These are phyloP conservation scores for Hydropsyche tenuis DNA, from an alignment of 1,140 invertebrate species.

Conservation along the genomic window DNA sequence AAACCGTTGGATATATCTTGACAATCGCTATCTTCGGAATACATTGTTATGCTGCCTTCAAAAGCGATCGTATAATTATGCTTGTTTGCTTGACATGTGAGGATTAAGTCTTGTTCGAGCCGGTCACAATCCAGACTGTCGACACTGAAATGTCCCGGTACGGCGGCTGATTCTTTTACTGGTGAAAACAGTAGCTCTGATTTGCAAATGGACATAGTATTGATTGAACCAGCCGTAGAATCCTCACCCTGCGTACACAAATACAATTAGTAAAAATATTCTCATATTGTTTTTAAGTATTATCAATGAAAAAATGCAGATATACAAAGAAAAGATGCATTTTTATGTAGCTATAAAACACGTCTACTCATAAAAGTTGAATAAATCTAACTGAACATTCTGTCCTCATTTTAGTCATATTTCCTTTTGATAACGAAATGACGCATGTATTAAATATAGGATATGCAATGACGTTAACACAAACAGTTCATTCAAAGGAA, in stretches of 20 bases:
- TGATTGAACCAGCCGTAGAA: slow-evolving; percentile 74
- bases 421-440: slow-evolving; percentile 11
- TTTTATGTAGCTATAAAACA: neutral
- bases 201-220: slow-evolving; percentile 86
- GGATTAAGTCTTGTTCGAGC: slow-evolving; percentile 79
- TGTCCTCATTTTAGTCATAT: slow-evolving; percentile 7
- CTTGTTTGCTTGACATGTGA: slow-evolving; percentile 89
- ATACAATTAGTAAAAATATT: too few species aligned
- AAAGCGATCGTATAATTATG: slow-evolving; percentile 95
- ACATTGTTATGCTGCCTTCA: slow-evolving; percentile 85
- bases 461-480: neutral
- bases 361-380: neutral
- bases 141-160: slow-evolving; percentile 80
- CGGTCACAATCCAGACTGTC: slow-evolving; percentile 89
- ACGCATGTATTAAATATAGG: slow-evolving; percentile 3
- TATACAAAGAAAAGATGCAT: neutral
- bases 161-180: slow-evolving; percentile 79
- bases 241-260: slow-evolving; percentile 67
- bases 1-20: slow-evolving; percentile 46
- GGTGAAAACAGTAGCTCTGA: slow-evolving; percentile 89
- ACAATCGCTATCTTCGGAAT: slow-evolving; percentile 78
- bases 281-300: too few species aligned
- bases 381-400: neutral
- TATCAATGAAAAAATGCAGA: neutral
- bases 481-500: neutral